These are phyloP conservation scores for Acrocephalus kingi DNA, from an alignment of 2,113 vertebrate species.

Conservation along the genomic window DNA sequence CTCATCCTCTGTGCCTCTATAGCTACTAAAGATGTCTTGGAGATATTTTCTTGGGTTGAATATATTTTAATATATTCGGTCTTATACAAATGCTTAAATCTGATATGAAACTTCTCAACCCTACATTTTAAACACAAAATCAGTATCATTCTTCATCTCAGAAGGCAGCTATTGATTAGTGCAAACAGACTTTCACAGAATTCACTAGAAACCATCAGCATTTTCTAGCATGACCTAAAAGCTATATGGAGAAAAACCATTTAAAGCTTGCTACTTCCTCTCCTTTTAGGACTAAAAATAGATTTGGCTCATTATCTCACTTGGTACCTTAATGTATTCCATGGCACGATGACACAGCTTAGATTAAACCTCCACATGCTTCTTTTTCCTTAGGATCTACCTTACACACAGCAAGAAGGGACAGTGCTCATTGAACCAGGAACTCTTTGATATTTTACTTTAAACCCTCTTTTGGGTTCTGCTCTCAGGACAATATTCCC, in stretches of 20 bases:
- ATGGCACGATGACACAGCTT: not conserved
- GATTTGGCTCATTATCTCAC: not conserved
- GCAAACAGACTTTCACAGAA: not conserved
- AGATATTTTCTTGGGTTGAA: not conserved
- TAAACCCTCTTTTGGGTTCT: not conserved
- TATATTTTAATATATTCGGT: not conserved
- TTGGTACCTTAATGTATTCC: not conserved
- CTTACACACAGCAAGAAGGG: not conserved
- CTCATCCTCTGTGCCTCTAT: not conserved
- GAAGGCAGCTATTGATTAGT: not conserved
- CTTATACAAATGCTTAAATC: not conserved
- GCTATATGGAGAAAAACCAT: not conserved
- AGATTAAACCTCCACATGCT: not conserved
- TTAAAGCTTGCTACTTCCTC: not conserved
- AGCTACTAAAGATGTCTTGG: not conserved
- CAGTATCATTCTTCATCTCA: not conserved
- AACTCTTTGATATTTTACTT: not conserved
- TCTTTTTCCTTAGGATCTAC: not conserved
- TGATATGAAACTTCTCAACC: not conserved
- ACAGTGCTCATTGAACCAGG: rapidly evolving
- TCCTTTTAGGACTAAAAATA: not conserved
- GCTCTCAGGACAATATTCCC: not conserved
- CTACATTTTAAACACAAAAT: not conserved
- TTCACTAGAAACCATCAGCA: not conserved
- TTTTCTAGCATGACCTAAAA: not conserved